Percentiles rank a stretch among this genome's conserved stretches.
phyloP scores from a whole-genome alignment of 2,113 vertebrate species.

The Trogon melanurus region DNA sequence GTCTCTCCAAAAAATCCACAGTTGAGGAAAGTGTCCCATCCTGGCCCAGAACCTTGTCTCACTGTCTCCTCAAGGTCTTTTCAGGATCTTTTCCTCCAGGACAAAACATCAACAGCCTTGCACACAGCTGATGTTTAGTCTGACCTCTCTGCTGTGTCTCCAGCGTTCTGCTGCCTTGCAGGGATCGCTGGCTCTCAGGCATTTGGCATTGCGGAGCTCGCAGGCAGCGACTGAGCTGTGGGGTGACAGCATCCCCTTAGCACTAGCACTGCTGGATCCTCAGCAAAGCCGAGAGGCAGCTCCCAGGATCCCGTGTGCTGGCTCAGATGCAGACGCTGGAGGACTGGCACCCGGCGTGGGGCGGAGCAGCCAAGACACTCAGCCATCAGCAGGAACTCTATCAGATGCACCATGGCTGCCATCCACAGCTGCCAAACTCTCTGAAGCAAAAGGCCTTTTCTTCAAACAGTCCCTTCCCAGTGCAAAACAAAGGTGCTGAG shows the following conservation, averaged over 20 bases:
- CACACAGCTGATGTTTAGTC: not conserved
- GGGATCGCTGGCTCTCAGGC: not conserved
- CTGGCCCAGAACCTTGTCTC: not conserved
- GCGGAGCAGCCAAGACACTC: not conserved
- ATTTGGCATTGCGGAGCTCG: not conserved
- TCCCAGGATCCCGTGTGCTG: not conserved
- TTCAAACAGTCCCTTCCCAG: not conserved
- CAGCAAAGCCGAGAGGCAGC: not conserved
- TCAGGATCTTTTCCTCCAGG: not conserved
- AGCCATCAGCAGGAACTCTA: fast-evolving
- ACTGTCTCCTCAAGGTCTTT: not conserved
- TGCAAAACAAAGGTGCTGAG: not conserved
- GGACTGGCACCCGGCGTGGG: not conserved
- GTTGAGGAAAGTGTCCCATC: not conserved
- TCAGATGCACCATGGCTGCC: not conserved
- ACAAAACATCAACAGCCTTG: not conserved
- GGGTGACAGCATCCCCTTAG: not conserved
- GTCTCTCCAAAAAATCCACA: not conserved
- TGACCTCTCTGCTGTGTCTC: not conserved
- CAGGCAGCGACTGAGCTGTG: fast-evolving
- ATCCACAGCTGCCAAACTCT: not conserved
- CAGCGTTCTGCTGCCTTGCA: fast-evolving
- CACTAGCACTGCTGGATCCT: not conserved
- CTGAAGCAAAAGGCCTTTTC: not conserved
- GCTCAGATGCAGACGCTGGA: fast-evolving